Evolutionary conservation across 2,888 invertebrate species (phyloP).

Genomic region (Ecdyonurus torrentis): DNA sequence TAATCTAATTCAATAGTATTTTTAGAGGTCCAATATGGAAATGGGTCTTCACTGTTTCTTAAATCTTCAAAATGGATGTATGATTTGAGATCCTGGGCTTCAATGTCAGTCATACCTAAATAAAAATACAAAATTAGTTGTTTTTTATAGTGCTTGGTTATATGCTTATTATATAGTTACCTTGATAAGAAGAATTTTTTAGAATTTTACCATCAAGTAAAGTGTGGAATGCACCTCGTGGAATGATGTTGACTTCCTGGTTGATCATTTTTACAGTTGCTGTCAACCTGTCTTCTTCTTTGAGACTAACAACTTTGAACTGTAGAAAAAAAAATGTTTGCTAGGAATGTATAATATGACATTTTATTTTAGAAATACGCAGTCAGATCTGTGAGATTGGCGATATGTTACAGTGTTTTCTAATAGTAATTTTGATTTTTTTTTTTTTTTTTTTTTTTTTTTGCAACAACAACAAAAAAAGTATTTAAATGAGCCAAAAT

Average conservation of each 20-base stretch:
- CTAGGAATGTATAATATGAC: no score
- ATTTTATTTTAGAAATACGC: no score
- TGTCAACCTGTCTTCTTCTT: slow-evolving; percentile 63
- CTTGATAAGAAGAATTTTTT: slow-evolving; percentile 41
- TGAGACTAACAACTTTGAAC: slow-evolving; percentile 27
- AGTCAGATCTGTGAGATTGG: no score
- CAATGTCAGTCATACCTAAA: slow-evolving; percentile 28
- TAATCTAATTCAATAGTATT: slow-evolving; percentile 66
- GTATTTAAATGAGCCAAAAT: no score
- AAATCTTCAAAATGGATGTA: slow-evolving; percentile 61
- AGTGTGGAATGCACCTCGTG: slow-evolving; percentile 61
- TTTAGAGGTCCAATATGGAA: slow-evolving; percentile 63
- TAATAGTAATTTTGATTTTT: no score
- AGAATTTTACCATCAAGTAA: slow-evolving; percentile 52
- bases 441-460: no score
- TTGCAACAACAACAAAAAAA: no score
- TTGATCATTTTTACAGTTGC: slow-evolving; percentile 52
- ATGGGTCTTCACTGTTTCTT: slow-evolving; percentile 54
- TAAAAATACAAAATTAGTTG: slow-evolving; percentile 4
- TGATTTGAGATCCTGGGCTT: slow-evolving; percentile 51
- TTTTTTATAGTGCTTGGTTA: neutral
- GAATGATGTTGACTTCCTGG: slow-evolving; percentile 58
- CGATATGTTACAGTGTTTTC: no score
- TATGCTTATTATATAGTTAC: slow-evolving; percentile 13
- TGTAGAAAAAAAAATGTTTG: no score